Base-by-base conservation (phyloP, 2,113 vertebrate species). In the Atherinomorus stipes region DNA sequence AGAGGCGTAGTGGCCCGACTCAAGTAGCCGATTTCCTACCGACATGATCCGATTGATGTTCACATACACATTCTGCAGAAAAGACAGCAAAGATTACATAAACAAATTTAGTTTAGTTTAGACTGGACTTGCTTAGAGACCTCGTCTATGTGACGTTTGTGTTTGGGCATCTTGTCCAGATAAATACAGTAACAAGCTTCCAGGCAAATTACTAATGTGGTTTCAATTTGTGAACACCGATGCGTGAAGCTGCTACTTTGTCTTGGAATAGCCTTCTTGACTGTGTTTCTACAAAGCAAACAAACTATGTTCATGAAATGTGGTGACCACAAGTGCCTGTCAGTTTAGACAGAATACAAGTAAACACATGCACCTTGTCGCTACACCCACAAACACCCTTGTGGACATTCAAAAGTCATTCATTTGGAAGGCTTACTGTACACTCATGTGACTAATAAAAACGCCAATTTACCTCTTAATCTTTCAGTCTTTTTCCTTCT, bases 11-110 rank as follows among this genome's bases (percentile, higher is more conserved):
- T 99, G 97, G 73, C 97, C 97, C 0, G 96, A 96, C 89, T 99
- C 98, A 1, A 99, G 94, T 85, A 99, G 90, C 50, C 98, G 96
- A 80, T 94, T 98, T 34, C 96, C 97, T 26, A 99, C 97, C 0
- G 98, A 98, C 96, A 98, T 97, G 89, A 99, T 99, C 75, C 98
- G 96, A 86, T 96, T 99, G 85, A 99, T 99, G 93, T 99, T 99
- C 72, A 99, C 98, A 3, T 98, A 99, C 67, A 99, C 98, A 26
- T 99, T 99, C 98, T 99, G 71, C 23, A 57, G 60, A 31, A 8
- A 37, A 54, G 13, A 13, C 2, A 3, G 5, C 10, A 62, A 7
- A 23, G 4, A 44, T 72, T 54, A 44, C 31, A 68, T 38, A 25
- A 22, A 3, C 13, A 28, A 71, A 40, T 9, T 19, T 58, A 21